Evolutionary conservation across 2,888 invertebrate species (phyloP).

Genomic region (Cistogaster globosa): DNA sequence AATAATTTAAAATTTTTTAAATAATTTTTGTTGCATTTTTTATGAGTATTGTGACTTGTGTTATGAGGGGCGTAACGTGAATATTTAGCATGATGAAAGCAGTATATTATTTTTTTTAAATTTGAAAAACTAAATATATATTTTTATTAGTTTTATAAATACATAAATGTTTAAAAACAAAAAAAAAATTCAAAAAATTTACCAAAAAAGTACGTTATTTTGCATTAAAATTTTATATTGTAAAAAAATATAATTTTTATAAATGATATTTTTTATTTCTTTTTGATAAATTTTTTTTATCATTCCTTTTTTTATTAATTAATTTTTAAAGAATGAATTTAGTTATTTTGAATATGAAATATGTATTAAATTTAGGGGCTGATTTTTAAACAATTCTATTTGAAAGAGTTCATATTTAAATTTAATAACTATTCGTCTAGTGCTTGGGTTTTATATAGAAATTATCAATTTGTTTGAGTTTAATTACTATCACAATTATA

Average conservation of each 20-base stretch:
- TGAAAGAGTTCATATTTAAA: no score
- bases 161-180: constrained; percentile 15
- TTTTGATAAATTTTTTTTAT: no score
- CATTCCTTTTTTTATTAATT: no score
- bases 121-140: not conserved
- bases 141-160: constrained; percentile 9
- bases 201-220: constrained; percentile 57
- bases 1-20: not conserved
- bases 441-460: no score
- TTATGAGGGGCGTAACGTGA: constrained; percentile 69
- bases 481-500: no score
- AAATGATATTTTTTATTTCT: no score
- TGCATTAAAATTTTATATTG: constrained; percentile 48
- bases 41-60: constrained; percentile 58
- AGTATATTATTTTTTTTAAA: constrained; percentile 54
- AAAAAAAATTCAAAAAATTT: constrained; percentile 4
- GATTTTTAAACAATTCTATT: no score
- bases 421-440: no score
- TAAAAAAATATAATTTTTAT: not conserved
- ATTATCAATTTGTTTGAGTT: no score
- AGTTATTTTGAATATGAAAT: no score
- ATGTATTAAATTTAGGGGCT: no score
- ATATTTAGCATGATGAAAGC: constrained; percentile 68
- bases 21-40: constrained; percentile 12
- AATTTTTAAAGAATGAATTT: no score